Evolutionary conservation across 2,888 invertebrate genomes (phyloP).

Genomic region (Metopia argyrocephala): DNA sequence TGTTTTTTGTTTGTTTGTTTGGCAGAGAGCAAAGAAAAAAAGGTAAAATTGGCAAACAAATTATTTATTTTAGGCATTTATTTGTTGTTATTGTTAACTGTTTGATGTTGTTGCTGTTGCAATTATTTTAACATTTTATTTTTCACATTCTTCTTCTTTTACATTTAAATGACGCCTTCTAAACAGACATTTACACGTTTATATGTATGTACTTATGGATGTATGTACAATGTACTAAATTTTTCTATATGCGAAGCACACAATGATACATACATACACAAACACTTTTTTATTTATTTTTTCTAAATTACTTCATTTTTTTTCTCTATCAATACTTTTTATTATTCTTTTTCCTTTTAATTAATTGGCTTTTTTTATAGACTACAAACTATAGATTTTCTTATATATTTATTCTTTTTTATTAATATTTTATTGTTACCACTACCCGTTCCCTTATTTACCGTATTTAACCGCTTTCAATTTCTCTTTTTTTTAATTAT

Average conservation of each 20-base stretch:
- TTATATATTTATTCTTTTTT: background rate
- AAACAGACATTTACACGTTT: constrained; percentile 1
- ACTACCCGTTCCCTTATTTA: constrained; percentile 56
- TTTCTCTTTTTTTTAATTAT: constrained; percentile 54
- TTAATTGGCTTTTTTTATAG: background rate
- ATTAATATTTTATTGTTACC: constrained; percentile 7
- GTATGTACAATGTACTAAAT: background rate
- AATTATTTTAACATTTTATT: background rate
- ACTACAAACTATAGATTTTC: background rate
- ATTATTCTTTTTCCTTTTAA: background rate
- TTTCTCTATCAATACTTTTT: background rate
- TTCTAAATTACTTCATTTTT: background rate
- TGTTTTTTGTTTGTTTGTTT: constrained; percentile 17
- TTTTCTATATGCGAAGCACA: too few relatives aligned
- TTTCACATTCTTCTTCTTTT: background rate
- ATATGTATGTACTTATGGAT: constrained; percentile 1
- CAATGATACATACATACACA: background rate
- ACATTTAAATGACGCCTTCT: constrained; percentile 30
- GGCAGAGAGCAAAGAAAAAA: constrained; percentile 2
- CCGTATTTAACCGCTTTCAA: constrained; percentile 65
- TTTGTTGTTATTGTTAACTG: background rate
- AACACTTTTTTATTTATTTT: constrained; percentile 7
- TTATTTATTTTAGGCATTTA: background rate
- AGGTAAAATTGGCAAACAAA: too few relatives aligned
- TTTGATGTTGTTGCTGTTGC: background rate